Evolutionary conservation across 2,113 vertebrate genomes (phyloP).

Genomic region (Jacana jacana): DNA sequence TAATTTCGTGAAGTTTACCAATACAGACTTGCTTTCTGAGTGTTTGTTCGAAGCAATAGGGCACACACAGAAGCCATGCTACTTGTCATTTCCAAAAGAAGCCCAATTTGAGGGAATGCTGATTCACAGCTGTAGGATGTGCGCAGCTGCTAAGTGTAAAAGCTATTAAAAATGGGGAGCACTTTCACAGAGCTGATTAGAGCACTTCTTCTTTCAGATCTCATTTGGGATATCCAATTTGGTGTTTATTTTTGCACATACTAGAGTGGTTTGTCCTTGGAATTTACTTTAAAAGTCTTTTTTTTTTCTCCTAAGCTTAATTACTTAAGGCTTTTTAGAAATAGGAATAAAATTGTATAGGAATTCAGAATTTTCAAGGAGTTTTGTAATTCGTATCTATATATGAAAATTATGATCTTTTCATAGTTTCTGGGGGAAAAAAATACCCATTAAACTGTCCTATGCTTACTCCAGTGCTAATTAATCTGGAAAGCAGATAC

Average conservation of each 20-base stretch:
- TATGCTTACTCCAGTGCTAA: neutral
- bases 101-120: neutral
- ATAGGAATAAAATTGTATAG: neutral
- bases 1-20: neutral
- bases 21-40: neutral
- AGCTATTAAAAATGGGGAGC: constrained; percentile 40
- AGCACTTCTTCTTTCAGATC: neutral
- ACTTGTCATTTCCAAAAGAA: constrained; percentile 14
- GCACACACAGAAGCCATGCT: neutral
- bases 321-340: neutral
- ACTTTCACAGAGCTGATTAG: constrained; percentile 34
- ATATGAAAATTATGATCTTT: neutral
- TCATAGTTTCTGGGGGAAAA: neutral
- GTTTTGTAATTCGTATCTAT: neutral
- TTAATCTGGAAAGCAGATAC: constrained; percentile 24
- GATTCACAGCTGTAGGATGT: constrained; percentile 22
- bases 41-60: neutral
- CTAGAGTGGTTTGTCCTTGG: constrained; percentile 15
- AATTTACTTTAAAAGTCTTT: neutral
- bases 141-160: constrained; percentile 14
- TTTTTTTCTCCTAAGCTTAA: neutral
- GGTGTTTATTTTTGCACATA: constrained; percentile 4
- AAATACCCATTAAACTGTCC: neutral
- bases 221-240: constrained; percentile 22
- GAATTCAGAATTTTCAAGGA: neutral